These are phyloP conservation scores for Eurytoma adleriae DNA, from an alignment of 2,888 invertebrate species.

Conservation along the genomic window DNA sequence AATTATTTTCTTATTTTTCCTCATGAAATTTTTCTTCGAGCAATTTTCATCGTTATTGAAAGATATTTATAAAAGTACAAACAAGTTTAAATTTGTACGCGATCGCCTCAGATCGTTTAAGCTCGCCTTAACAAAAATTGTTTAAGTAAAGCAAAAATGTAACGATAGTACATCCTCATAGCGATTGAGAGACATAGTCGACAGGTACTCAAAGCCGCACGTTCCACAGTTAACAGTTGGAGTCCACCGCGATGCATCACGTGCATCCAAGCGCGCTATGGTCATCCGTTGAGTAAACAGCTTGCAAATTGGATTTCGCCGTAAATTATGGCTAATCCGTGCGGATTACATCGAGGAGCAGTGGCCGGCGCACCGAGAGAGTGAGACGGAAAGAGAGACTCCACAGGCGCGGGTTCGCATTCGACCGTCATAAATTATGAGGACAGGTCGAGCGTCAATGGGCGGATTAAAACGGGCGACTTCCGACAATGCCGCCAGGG, in stretches of 20 bases:
- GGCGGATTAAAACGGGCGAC: conserved; percentile 57
- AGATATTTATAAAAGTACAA: too few species aligned
- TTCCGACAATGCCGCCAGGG: conserved; percentile 11
- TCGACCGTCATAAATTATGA: conserved; percentile 62
- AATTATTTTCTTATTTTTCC: too few species aligned
- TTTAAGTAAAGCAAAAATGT: too few species aligned
- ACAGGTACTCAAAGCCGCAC: too few species aligned
- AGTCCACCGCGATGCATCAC: neutral
- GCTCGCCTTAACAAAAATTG: too few species aligned
- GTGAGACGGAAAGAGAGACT: neutral
- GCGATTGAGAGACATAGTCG: too few species aligned
- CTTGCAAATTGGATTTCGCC: conserved; percentile 67
- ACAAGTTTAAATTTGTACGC: too few species aligned
- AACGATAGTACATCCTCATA: too few species aligned
- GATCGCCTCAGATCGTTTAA: too few species aligned
- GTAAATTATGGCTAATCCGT: conserved; percentile 68
- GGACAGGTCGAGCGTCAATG: conserved; percentile 41
- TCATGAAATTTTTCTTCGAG: too few species aligned
- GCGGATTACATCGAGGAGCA: conserved; percentile 61
- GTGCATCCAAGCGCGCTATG: conserved; percentile 21
- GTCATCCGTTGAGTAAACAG: conserved; percentile 62
- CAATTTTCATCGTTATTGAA: too few species aligned
- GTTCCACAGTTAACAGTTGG: too few species aligned
- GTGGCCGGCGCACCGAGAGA: conserved; percentile 5
- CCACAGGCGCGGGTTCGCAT: conserved; percentile 8